phyloP scores from a whole-genome alignment of 92 coral and sea anemone species.

The Blastomussa wellsi region DNA sequence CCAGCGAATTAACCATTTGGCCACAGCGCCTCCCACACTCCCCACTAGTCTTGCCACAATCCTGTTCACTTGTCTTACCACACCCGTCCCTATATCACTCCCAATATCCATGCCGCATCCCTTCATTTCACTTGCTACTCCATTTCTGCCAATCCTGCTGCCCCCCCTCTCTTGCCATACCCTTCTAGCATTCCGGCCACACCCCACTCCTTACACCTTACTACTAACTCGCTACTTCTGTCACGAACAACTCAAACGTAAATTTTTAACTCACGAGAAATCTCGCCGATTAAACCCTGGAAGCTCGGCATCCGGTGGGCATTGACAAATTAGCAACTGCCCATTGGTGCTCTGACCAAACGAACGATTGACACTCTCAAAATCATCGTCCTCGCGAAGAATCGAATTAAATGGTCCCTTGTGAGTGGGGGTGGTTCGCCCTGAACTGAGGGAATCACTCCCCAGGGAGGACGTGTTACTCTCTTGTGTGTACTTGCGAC shows the following conservation, averaged over 20 bases:
- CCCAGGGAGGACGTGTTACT: slow-evolving; percentile 68
- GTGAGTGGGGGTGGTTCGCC: slow-evolving; percentile 49
- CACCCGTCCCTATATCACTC: neutral
- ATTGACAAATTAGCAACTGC: slow-evolving; percentile 78
- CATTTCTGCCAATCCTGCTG: too few relatives aligned
- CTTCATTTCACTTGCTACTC: neutral
- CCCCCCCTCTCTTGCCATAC: neutral
- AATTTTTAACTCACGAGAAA: slow-evolving; percentile 75
- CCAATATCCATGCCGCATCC: neutral
- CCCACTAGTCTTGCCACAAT: neutral
- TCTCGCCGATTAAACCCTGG: slow-evolving; percentile 88
- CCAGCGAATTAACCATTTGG: too few relatives aligned
- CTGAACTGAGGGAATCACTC: slow-evolving; percentile 62
- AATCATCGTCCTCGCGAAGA: slow-evolving; percentile 60
- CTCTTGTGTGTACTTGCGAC: slow-evolving; percentile 58
- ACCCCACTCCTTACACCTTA: too few relatives aligned
- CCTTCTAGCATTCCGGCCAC: neutral
- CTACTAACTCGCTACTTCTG: too few relatives aligned
- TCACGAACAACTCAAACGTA: neutral
- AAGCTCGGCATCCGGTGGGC: slow-evolving; percentile 93
- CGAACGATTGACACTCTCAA: slow-evolving; percentile 68
- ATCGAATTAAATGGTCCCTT: slow-evolving; percentile 49
- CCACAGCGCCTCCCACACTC: too few relatives aligned
- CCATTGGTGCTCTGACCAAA: slow-evolving; percentile 76
- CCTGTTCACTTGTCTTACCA: neutral